phyloP scores from a whole-genome alignment of 1,140 invertebrate genomes.

The Helicoverpa armigera region DNA sequence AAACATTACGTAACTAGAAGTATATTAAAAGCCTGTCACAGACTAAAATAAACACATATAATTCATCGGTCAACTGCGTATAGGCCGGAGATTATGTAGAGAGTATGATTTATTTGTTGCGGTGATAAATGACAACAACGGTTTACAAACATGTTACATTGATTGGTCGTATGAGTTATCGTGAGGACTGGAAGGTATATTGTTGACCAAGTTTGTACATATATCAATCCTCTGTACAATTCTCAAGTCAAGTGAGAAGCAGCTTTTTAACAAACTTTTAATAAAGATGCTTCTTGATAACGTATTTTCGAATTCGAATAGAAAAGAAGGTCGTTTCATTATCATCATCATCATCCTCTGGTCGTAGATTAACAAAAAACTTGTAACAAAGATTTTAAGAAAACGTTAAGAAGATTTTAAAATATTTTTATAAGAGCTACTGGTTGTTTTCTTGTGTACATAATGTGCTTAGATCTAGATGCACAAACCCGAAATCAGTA shows the following conservation, averaged over 20 bases:
- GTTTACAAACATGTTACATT: neutral
- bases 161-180: constrained; percentile 5
- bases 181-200: neutral
- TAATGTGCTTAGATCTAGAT: no score
- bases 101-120: constrained; percentile 34
- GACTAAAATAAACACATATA: constrained; percentile 34
- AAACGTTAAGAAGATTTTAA: no score
- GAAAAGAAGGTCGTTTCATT: no score
- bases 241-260: neutral
- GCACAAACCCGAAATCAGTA: no score
- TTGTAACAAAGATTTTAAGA: no score
- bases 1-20: constrained; percentile 29
- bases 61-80: constrained; percentile 30
- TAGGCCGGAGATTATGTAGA: neutral
- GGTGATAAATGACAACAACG: constrained; percentile 22
- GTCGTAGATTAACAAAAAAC: no score
- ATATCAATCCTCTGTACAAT: neutral
- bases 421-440: no score
- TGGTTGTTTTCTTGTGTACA: no score
- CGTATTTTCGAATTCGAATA: no score
- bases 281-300: no score
- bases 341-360: no score
- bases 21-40: constrained; percentile 32
- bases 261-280: neutral
- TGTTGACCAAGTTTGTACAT: neutral